These are phyloP conservation scores for Trinorchestia longiramus DNA, from an alignment of 1,140 invertebrate species.

Conservation along the genomic window DNA sequence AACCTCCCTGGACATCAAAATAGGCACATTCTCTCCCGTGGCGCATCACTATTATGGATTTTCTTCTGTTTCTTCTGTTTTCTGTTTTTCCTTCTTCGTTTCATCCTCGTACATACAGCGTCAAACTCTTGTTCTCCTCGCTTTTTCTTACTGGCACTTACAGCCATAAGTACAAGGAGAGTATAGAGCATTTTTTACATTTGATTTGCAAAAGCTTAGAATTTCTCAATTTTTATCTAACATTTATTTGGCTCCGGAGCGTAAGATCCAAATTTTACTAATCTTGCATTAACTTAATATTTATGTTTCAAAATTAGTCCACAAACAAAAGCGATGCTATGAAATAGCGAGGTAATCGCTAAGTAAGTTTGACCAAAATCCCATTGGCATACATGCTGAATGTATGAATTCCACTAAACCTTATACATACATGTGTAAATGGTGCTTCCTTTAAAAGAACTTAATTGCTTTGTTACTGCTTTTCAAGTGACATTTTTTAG, in stretches of 20 bases:
- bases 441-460: too few relatives aligned
- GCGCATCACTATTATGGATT: too few relatives aligned
- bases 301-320: background rate
- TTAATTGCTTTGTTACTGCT: too few relatives aligned
- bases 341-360: background rate
- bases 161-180: background rate
- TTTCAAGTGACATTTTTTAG: too few relatives aligned
- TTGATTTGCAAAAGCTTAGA: background rate
- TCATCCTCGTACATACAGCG: background rate
- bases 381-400: too few relatives aligned
- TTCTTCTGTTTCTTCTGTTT: background rate
- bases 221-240: background rate
- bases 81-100: background rate
- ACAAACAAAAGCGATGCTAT: background rate
- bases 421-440: too few relatives aligned
- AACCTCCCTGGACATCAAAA: background rate
- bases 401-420: too few relatives aligned
- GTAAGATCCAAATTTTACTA: background rate
- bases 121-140: too few relatives aligned
- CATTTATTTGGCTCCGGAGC: background rate
- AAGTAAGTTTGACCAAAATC: background rate
- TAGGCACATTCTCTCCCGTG: background rate
- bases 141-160: too few relatives aligned
- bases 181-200: background rate
- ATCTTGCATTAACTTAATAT: background rate